These are phyloP conservation scores for Erpornis zantholeuca DNA, from an alignment of 2,113 vertebrate genomes.

Conservation along the genomic window DNA sequence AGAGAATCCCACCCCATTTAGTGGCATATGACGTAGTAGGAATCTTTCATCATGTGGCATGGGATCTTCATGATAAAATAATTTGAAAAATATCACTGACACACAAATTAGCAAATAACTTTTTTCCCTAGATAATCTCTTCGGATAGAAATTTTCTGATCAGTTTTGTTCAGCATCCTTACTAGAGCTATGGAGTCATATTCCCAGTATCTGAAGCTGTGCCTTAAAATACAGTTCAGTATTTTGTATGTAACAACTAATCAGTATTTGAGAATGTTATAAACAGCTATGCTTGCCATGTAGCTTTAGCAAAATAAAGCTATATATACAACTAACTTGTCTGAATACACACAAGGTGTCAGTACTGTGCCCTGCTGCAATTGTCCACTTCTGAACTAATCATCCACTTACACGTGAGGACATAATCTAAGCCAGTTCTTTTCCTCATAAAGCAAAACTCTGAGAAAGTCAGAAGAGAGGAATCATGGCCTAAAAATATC, in stretches of 20 bases:
- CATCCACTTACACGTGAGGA: neutral
- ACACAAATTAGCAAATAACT: neutral
- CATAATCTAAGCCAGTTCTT: neutral
- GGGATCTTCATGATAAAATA: neutral
- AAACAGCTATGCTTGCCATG: neutral
- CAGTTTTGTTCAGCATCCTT: neutral
- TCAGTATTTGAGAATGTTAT: neutral
- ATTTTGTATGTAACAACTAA: neutral
- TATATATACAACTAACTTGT: neutral
- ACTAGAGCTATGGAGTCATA: neutral
- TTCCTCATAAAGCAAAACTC: neutral
- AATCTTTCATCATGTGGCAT: neutral
- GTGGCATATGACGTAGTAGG: neutral
- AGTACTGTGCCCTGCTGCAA: neutral
- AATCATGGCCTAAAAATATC: neutral
- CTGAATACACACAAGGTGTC: neutral
- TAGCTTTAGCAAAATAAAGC: neutral
- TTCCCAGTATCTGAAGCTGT: neutral
- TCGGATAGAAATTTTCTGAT: neutral
- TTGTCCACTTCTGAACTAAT: neutral
- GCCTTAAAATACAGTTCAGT: neutral
- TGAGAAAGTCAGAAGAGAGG: neutral
- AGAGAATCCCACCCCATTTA: rapidly evolving
- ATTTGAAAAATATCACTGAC: neutral
- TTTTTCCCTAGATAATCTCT: neutral